These are phyloP conservation scores for Pediacus dermestoides DNA, from an alignment of 2,888 invertebrate genomes.

Conservation along the genomic window DNA sequence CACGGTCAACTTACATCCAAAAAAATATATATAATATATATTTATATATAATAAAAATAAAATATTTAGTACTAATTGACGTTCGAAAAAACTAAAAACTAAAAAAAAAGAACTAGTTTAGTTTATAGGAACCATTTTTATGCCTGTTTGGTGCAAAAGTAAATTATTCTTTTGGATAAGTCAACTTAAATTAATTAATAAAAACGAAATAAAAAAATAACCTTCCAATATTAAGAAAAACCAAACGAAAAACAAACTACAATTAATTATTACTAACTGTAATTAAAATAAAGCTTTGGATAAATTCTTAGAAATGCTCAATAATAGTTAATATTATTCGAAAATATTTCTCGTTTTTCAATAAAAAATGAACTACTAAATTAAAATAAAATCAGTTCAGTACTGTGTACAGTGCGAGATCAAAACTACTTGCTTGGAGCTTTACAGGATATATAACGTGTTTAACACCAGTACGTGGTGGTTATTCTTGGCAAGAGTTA, in stretches of 20 bases:
- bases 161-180: slow-evolving; percentile 25
- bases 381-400: slow-evolving; percentile 49
- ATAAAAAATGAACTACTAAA: slow-evolving; percentile 22
- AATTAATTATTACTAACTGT: slow-evolving; percentile 1
- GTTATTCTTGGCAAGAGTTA: slow-evolving; percentile 96
- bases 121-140: slow-evolving; percentile 34
- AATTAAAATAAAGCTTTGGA: slow-evolving; percentile 28
- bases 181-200: slow-evolving; percentile 26
- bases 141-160: slow-evolving; percentile 41
- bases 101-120: slow-evolving; percentile 17
- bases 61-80: slow-evolving; percentile 30
- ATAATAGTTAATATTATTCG: neutral
- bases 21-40: slow-evolving; percentile 11
- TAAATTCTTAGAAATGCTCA: slow-evolving; percentile 22
- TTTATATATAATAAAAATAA: slow-evolving; percentile 18
- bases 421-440: slow-evolving; percentile 50
- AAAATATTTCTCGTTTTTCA: slow-evolving; percentile 17
- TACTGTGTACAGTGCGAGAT: slow-evolving; percentile 49
- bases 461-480: slow-evolving; percentile 96
- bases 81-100: slow-evolving; percentile 17
- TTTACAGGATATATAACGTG: slow-evolving; percentile 88
- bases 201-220: slow-evolving; percentile 22
- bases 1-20: slow-evolving; percentile 34
- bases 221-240: slow-evolving; percentile 22
- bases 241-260: slow-evolving; percentile 1